Base-by-base conservation (phyloP, 2,113 vertebrate genomes). In the Piaya cayana region DNA sequence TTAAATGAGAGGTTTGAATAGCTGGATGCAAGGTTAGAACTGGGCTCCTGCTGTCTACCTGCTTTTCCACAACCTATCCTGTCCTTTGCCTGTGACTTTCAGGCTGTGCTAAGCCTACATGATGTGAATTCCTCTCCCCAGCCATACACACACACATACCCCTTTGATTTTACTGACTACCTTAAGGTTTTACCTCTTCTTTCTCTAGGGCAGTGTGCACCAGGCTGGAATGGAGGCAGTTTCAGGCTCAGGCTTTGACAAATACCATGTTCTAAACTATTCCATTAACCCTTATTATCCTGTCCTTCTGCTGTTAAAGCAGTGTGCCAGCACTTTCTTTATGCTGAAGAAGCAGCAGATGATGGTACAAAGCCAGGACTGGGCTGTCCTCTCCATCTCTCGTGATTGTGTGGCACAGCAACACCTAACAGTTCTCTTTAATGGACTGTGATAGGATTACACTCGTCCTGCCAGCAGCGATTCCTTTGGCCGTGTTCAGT, bases 331-430 rank as follows among this genome's bases (percentile, higher is more conserved):
- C 68, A 20, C 26, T 70, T 47, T 25, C 59, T 15, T n/a, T 27
- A 5, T 0, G 1, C 7, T 0, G 2, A 52, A 25, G 59, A 47
- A 19, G 56, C 32, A 37, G 49, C 60, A 49, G 52, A 2, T 2
- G 3, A 0, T 3, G 29, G 19, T 37, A 7, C 1, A 3, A 69
- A 55, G 50, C 27, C 0, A 0, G 68, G 72, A 5, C 26, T 14
- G 71, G 43, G 43, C 26, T 59, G 37, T n/a, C 9, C 52, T 47
- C 43, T 63, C 69, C 76, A 2, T 26, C 21, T 0, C 71, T 76
- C 19, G 47, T 5, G 3, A 1, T 2, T 26, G 25, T 0, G 20
- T 16, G 43, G 34, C 60, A 45, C 56, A 79, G 75, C 56, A n/a
- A 3, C 0, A 49, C 18, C 39, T 50, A 52, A 1, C 30, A 30